Percentiles rank a stretch among this genome's conserved stretches.
These are phyloP conservation scores for Procapra przewalskii DNA, from an alignment of 2,113 vertebrate species.

Conservation along the genomic window DNA sequence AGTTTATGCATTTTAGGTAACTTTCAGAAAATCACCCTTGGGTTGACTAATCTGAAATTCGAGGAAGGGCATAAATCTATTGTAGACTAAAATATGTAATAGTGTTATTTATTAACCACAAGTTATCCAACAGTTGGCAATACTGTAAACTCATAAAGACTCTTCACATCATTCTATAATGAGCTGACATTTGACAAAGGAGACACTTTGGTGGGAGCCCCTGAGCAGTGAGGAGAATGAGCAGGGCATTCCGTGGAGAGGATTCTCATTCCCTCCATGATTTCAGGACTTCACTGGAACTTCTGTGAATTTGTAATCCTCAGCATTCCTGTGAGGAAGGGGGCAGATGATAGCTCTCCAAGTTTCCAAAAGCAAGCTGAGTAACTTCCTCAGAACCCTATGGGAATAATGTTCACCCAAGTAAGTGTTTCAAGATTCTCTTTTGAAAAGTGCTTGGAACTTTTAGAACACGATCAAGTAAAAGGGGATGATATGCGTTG, in stretches of 20 bases:
- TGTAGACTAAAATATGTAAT: neutral
- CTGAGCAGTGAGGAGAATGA: neutral
- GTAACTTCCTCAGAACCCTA: neutral
- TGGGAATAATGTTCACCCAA: neutral
- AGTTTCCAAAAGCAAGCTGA: neutral
- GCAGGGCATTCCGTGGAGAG: neutral
- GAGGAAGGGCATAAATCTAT: neutral
- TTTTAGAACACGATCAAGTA: neutral
- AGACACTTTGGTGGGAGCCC: neutral
- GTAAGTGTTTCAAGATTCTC: neutral
- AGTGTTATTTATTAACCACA: neutral
- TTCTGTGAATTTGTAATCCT: neutral
- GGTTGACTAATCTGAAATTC: neutral
- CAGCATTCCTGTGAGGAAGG: neutral
- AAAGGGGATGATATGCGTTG: neutral
- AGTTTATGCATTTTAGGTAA: neutral
- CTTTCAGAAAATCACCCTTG: neutral
- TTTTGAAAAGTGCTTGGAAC: neutral
- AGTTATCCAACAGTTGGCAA: neutral
- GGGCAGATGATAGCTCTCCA: neutral
- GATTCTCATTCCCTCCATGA: neutral
- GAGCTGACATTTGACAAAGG: neutral
- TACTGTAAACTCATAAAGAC: neutral
- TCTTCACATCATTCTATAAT: neutral
- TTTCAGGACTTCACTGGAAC: neutral